Percentiles rank a stretch among this genome's conserved stretches.
phyloP scores from a whole-genome alignment of 1,140 invertebrate species.

The Polypedilum pembai region DNA sequence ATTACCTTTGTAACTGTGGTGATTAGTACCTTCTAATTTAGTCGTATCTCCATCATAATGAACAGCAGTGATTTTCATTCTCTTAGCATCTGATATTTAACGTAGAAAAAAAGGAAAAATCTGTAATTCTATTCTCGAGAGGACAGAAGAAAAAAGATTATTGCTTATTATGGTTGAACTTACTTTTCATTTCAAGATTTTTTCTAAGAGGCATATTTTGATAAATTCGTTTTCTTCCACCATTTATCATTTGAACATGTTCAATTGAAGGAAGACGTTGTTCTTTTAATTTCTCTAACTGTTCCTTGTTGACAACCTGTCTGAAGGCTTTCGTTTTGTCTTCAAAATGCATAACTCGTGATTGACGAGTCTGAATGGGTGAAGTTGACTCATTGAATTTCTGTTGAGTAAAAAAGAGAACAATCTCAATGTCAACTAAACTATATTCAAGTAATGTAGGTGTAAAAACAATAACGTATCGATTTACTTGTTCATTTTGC shows the following conservation, averaged over 20 bases:
- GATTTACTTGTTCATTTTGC: no score
- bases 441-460: not conserved
- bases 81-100: not conserved
- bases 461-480: not conserved
- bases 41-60: not conserved
- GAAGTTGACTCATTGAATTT: not conserved
- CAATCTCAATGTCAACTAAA: not conserved
- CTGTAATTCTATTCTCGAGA: not conserved
- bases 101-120: not conserved
- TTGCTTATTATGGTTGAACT: not conserved
- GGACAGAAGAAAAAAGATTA: not conserved
- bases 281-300: constrained; percentile 9
- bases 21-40: not conserved
- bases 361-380: not conserved
- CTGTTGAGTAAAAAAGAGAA: not conserved
- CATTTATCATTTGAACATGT: not conserved
- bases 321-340: not conserved
- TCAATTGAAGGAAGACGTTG: not conserved
- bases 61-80: not conserved
- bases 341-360: constrained; percentile 14
- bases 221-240: not conserved
- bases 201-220: not conserved
- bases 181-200: constrained; percentile 2
- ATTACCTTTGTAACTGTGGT: constrained; percentile 7
- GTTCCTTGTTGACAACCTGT: not conserved